Evolutionary conservation across 2,888 invertebrate species (phyloP), one percentile per base, ranked within the genome.

Genomic region (Mycalesis mineus): DNA sequence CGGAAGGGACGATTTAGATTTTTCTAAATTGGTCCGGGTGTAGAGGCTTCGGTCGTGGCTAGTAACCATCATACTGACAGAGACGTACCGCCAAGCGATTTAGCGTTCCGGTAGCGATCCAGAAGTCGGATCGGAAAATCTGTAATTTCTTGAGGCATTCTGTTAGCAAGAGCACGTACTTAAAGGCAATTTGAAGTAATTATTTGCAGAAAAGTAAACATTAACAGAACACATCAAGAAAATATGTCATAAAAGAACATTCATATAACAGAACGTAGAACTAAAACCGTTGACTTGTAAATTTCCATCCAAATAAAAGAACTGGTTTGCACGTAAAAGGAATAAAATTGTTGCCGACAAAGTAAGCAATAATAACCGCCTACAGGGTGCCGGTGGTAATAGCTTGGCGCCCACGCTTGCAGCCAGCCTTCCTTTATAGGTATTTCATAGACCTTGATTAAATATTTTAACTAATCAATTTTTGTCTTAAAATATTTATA

Each of bases 291-390:
- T 11, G 15, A 31, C 11, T 11, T 47, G 47, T 33, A 47, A 47
- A 47, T 47, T 47, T 47, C 47, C 47, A 47, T 47, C 33, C 33
- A 15, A 47, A 51, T 29, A 56, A 28, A 45, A 11, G 40, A 42
- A 55, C 55, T 45, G 49, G 55, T 55, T 51, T 52, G 6, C 36
- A 31, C 52, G 15, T 42, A 56, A 48, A 48, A 33, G 51, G 56
- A 50, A 50, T 60, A 54, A 57, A 60, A 57, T 40, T 22, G 9
- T 31, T 6, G 31, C 48, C 49, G 57, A 57, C 52, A 53, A 54
- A 57, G 14, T 56, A 44, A 50, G 31, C 37, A 51, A 41, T 51
- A 51, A 29, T 14, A 13, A 36, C 45, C 60, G 53, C 60, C 60
- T 44, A 60, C 60, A 36, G 22, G 39, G 39, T n/a, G 40, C 29